Evolutionary conservation across 2,113 vertebrate species (phyloP).

Genomic region (Bombycilla garrulus): DNA sequence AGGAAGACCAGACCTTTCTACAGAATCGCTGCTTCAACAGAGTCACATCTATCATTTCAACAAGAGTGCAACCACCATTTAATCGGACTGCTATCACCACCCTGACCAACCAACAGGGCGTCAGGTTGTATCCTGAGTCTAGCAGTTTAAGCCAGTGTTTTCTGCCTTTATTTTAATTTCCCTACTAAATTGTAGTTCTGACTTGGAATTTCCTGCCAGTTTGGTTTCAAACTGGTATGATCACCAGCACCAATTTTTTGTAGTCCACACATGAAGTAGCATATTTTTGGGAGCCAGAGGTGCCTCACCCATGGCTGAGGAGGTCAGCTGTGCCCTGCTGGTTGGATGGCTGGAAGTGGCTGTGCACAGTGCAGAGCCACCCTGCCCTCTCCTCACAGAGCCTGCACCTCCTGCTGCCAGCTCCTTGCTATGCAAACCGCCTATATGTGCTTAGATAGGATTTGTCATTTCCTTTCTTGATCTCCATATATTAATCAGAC

Average conservation of each 20-base stretch:
- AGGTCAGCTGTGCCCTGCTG: not conserved
- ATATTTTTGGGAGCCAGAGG: not conserved
- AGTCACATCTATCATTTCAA: not conserved
- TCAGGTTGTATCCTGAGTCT: too few relatives aligned
- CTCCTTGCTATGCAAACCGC: not conserved
- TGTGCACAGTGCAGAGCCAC: accelerated
- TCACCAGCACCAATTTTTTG: not conserved
- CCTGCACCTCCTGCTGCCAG: accelerated
- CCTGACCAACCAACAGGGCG: too few relatives aligned
- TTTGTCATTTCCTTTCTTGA: not conserved
- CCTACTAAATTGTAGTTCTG: not conserved
- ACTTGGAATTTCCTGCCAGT: accelerated
- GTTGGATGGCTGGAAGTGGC: accelerated
- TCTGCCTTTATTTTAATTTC: not conserved
- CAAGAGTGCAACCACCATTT: not conserved
- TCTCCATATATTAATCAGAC: not conserved
- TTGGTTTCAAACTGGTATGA: not conserved
- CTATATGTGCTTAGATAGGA: not conserved
- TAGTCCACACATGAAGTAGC: accelerated
- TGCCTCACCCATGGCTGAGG: accelerated
- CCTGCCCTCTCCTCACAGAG: not conserved
- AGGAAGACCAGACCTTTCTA: not conserved
- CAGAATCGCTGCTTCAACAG: not conserved
- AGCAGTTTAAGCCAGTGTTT: not conserved
- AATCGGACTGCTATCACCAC: not conserved